Evolutionary conservation across 1,140 invertebrate species (phyloP).

Genomic region (Cyrtorhinus lividipennis): DNA sequence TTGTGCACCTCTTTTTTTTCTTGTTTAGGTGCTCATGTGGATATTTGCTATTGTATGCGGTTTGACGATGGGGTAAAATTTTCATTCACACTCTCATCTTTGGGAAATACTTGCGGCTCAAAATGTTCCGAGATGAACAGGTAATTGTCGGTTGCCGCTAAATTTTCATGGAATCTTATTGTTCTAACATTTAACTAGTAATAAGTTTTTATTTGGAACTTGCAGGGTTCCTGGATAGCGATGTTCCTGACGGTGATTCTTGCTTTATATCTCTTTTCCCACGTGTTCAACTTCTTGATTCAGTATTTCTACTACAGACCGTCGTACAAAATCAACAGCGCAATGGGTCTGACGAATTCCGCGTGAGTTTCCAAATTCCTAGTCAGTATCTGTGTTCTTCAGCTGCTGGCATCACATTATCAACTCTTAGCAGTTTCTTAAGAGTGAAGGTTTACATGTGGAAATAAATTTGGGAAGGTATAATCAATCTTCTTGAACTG

Average conservation of each 20-base stretch:
- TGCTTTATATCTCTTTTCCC: slow-evolving; percentile 37
- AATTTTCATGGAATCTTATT: too few species aligned
- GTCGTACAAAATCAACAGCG: slow-evolving; percentile 30
- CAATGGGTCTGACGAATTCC: slow-evolving; percentile 30
- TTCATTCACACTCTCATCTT: slow-evolving; percentile 33
- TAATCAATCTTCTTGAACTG: too few species aligned
- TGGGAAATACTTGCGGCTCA: slow-evolving; percentile 35
- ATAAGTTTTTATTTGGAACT: slow-evolving; percentile 20
- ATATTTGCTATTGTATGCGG: slow-evolving; percentile 35
- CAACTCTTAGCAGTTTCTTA: too few species aligned
- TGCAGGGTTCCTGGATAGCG: slow-evolving; percentile 38
- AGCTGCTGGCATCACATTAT: too few species aligned
- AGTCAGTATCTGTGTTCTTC: too few species aligned
- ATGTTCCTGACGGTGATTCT: slow-evolving; percentile 38
- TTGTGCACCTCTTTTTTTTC: too few species aligned
- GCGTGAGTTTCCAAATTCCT: slow-evolving; percentile 25
- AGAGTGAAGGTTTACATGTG: too few species aligned
- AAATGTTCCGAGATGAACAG: slow-evolving; percentile 40
- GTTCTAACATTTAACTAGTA: background rate
- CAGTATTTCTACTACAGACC: slow-evolving; percentile 30
- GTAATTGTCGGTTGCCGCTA: slow-evolving; percentile 18
- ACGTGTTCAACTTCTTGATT: slow-evolving; percentile 37
- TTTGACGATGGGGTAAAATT: slow-evolving; percentile 36
- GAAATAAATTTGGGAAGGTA: too few species aligned
- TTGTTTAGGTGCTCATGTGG: slow-evolving; percentile 35